Base-by-base conservation (phyloP, 30 jellyfish, hydroid and myxozoan genomes). In the Turritopsis dohrnii region DNA sequence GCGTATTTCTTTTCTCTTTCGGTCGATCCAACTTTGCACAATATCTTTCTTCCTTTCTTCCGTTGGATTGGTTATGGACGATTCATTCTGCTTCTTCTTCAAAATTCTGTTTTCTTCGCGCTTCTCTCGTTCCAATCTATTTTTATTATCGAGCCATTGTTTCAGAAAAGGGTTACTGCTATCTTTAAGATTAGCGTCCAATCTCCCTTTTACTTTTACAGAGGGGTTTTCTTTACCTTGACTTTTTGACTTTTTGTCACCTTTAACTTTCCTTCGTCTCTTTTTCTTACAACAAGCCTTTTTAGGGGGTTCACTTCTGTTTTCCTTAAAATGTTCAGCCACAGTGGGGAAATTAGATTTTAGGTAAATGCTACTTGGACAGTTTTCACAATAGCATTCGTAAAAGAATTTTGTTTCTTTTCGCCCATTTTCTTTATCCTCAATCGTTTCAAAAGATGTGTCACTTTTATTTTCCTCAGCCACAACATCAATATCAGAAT, bases 41-140 rank as follows among this genome's bases (percentile, higher is more conserved):
- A 31, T 80, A 24, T 31, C 53, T 0, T 27, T 21, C 18, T 28
- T 26, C 20, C 17, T 18, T 52, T 80, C 52, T 21, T 65, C 52
- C 0, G 26, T 23, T 53, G 19, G 26, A 23, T 28, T 30, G 29
- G 52, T 16, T 7, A 24, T 53, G 52, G 26, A 30, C n/a, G 54
- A 8, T 22, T 80, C 52, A 28, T 53, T 53, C n/a, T 25, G 22
- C 29, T 17, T 54, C 65, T 80, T 80, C 21, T 21, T 20, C 21
- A 18, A 21, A 29, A 27, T 21, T 52, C 81, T 24, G 13, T 54
- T 27, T 80, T 80, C 81, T 27, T 26, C 24, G 19, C 87, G 81
- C 65, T 80, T 80, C 84, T 18, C 87, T 65, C 52, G 31, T 80
- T 80, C 87, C 24, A 3, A 18, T 65, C n/a, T 80, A 53, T 65